These are phyloP conservation scores for Diaphora mendica DNA, from an alignment of 2,888 invertebrate genomes.

Conservation along the genomic window DNA sequence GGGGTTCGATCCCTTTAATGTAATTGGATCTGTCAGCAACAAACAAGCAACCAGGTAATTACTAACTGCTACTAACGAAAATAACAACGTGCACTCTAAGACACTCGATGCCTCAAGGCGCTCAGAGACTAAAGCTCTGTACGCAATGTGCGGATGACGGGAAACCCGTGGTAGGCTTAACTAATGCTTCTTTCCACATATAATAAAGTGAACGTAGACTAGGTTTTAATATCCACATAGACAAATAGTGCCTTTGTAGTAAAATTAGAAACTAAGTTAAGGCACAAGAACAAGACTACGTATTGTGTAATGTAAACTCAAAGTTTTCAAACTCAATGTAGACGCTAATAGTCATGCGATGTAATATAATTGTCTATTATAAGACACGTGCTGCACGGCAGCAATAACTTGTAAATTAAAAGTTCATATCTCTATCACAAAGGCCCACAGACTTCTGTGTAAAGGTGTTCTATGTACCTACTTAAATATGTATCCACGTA, in stretches of 20 bases:
- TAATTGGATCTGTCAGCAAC: conserved; percentile 84
- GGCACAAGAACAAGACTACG: not conserved
- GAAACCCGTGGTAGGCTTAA: conserved; percentile 12
- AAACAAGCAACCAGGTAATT: conserved; percentile 80
- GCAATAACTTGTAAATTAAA: not conserved
- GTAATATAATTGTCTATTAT: not conserved
- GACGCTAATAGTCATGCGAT: not conserved
- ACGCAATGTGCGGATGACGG: conserved; percentile 26
- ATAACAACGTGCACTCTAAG: conserved; percentile 70
- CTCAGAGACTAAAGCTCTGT: conserved; percentile 28
- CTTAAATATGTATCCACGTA: too few relatives aligned
- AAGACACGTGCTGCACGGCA: not conserved
- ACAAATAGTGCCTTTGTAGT: not conserved
- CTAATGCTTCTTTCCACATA: not conserved
- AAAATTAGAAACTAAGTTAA: not conserved
- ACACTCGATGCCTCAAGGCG: conserved; percentile 63
- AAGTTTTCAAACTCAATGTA: not conserved
- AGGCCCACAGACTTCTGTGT: too few relatives aligned
- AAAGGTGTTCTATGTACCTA: not conserved
- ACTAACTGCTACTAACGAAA: conserved; percentile 74
- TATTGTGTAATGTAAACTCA: not conserved
- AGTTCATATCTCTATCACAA: not conserved
- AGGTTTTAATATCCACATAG: not conserved
- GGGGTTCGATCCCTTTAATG: conserved; percentile 74
- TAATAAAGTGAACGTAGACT: not conserved